Evolutionary conservation across 2,888 invertebrate species (phyloP).

Genomic region (Xylophagus ater): DNA sequence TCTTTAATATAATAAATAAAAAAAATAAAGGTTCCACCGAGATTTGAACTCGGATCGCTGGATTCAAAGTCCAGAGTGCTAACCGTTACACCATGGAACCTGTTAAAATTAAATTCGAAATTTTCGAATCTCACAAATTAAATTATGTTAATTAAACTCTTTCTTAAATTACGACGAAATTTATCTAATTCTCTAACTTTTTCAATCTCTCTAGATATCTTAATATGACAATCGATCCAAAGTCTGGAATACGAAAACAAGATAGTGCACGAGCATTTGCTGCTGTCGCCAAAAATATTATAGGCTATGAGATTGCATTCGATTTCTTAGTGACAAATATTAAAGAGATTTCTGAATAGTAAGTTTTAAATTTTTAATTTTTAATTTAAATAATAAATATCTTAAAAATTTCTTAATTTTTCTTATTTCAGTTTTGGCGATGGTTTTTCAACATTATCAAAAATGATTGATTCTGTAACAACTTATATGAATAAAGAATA

Average conservation of each 20-base stretch:
- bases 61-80: conserved; percentile 40
- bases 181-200: too few species aligned
- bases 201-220: too few species aligned
- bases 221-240: conserved; percentile 40
- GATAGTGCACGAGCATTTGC: conserved; percentile 48
- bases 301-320: conserved; percentile 50
- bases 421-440: conserved; percentile 41
- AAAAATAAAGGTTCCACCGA: conserved; percentile 35
- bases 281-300: conserved; percentile 46
- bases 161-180: too few species aligned
- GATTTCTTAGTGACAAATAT: conserved; percentile 42
- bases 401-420: conserved; percentile 7
- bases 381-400: neutral
- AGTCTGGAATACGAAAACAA: conserved; percentile 48
- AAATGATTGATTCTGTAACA: conserved; percentile 44
- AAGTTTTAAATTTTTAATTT: too few species aligned
- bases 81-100: conserved; percentile 40
- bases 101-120: too few species aligned
- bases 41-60: conserved; percentile 42
- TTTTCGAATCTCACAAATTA: too few species aligned
- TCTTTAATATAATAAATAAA: too few species aligned
- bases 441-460: conserved; percentile 43
- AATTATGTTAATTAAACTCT: too few species aligned
- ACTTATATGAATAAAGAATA: conserved; percentile 44
- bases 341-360: conserved; percentile 38